Base-by-base conservation (phyloP, 2,113 vertebrate species). In the Actinemys pallida region DNA sequence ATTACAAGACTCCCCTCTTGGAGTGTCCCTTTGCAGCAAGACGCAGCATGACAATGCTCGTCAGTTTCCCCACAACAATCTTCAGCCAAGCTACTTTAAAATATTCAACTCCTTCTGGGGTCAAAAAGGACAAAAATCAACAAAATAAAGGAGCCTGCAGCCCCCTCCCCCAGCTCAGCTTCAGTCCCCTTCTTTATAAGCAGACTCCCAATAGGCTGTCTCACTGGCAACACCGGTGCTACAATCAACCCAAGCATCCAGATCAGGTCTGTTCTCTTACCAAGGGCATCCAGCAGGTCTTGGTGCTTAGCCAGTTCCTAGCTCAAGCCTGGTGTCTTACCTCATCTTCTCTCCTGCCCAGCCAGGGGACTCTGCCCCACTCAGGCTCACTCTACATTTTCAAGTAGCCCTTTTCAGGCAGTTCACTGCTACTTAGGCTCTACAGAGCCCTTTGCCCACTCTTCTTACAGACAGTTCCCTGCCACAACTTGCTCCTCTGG, bases 111-210 rank as follows among this genome's bases (percentile, higher is more conserved):
- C 19, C n/a, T 72, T 69, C 17, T 4, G n/a, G 35, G 8, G 4
- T n/a, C 65, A 69, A n/a, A 65, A 69, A 69, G 35, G 35, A 35
- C 62, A 19, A n/a, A 69, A 69, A 62, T 16, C 29, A 62, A 16
- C 59, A 31, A 31, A 62, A 65, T 31, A 65, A 65, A n/a, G 20
- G 35, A n/a, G 8, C 35, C 35, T n/a, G 7, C 11, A 35, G 31
- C 62, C 31, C 16, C 7, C 47, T 49, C 47, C 1, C 1, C 5
- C 7, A n/a, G 4, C 7, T 69, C 17, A 10, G 2, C 7, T n/a
- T 69, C 65, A 39, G 17, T 39, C 19, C n/a, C n/a, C 19, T 72
- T 72, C n/a, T 39, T 72, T 20, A 72, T 20, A 39, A 72, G 17
- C n/a, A 72, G 65, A 20, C 65, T 39, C n/a, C 65, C n/a, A 39